These are phyloP conservation scores for Zaprionus taronus DNA, from an alignment of 1,140 invertebrate genomes.

Conservation along the genomic window DNA sequence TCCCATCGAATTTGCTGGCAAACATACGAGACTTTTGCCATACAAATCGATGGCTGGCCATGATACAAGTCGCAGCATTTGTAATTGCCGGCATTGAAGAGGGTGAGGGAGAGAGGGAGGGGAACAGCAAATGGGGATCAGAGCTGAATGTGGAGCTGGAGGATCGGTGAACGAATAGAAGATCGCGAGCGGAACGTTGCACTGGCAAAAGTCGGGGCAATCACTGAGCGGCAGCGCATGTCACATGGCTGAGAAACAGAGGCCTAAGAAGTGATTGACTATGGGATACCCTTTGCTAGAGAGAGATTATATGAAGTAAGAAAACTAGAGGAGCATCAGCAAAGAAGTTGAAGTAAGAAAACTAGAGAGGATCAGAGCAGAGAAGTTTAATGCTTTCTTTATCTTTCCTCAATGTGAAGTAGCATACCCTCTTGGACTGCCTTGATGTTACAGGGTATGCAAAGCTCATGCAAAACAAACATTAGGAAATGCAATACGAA, in stretches of 20 bases:
- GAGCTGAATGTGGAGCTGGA: background rate
- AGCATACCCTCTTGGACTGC: background rate
- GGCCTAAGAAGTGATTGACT: background rate
- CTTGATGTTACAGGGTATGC: constrained; percentile 28
- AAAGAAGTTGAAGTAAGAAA: background rate
- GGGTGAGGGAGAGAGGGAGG: background rate
- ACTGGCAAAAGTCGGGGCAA: constrained; percentile 55
- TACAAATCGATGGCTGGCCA: constrained; percentile 74
- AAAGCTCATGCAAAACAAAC: constrained; percentile 79
- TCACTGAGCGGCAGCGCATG: constrained; percentile 69
- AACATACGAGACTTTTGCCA: constrained; percentile 55
- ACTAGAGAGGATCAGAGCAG: background rate
- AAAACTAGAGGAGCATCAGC: background rate
- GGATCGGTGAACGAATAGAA: constrained; percentile 12
- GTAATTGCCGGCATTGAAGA: constrained; percentile 63
- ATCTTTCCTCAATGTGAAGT: background rate
- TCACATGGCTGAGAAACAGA: constrained; percentile 54
- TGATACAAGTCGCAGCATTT: constrained; percentile 80
- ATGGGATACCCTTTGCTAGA: background rate
- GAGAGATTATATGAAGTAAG: background rate
- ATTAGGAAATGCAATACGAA: constrained; percentile 82
- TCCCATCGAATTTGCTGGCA: constrained; percentile 73
- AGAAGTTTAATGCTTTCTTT: background rate
- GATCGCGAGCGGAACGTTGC: constrained; percentile 20
- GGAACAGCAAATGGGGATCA: constrained; percentile 4